Evolutionary conservation across 2,888 invertebrate genomes (phyloP).

Genomic region (Spodoptera littoralis): DNA sequence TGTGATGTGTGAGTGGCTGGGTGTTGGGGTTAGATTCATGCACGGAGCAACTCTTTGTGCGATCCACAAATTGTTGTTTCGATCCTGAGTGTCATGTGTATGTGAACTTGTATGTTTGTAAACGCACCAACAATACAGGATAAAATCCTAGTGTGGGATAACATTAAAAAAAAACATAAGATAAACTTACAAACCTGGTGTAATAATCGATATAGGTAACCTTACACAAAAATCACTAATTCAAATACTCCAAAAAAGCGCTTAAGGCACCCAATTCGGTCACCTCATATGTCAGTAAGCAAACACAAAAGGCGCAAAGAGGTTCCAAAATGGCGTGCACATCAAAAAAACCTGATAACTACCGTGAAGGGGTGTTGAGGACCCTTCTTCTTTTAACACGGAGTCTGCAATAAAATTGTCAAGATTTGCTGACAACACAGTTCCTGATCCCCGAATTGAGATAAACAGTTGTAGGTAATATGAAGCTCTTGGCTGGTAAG

Average conservation of each 20-base stretch:
- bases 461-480: slow-evolving; percentile 48
- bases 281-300: slow-evolving; percentile 49
- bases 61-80: too few species aligned
- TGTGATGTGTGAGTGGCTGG: too few species aligned
- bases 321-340: slow-evolving; percentile 76
- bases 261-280: slow-evolving; percentile 29
- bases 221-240: too few species aligned
- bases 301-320: slow-evolving; percentile 63
- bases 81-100: too few species aligned
- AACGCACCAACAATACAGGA: too few species aligned
- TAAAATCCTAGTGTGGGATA: too few species aligned
- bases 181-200: too few species aligned
- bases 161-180: too few species aligned
- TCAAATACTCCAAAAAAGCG: slow-evolving; percentile 4
- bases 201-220: too few species aligned
- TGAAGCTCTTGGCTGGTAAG: slow-evolving; percentile 49
- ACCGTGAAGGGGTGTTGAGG: slow-evolving; percentile 73
- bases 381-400: slow-evolving; percentile 76
- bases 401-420: slow-evolving; percentile 83
- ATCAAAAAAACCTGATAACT: slow-evolving; percentile 86
- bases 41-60: too few species aligned
- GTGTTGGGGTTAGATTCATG: too few species aligned
- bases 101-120: too few species aligned
- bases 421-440: slow-evolving; percentile 85
- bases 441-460: slow-evolving; percentile 63